Base-by-base conservation (phyloP, 2,113 vertebrate species). In the Hucho hucho region DNA sequence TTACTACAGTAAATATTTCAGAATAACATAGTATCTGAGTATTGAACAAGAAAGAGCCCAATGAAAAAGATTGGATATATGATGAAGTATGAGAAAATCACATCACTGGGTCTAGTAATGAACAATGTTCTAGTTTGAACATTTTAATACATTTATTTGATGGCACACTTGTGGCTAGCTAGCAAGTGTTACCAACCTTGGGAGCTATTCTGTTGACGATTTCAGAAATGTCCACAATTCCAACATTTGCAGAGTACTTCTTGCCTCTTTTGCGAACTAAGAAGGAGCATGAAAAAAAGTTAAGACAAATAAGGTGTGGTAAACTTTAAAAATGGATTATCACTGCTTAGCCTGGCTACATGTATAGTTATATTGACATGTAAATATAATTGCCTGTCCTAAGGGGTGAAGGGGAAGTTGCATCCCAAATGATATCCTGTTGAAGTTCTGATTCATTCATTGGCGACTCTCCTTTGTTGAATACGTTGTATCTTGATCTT, bases 171-270 rank as follows among this genome's bases (percentile, higher is more conserved):
- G 32, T 37, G 32, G 32, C 32, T 37, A 49, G 11, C 11, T 49
- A 49, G 47, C 47, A 3, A 16, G 47, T 53, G 16, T 53, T 18
- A 53, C 66, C 87, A 93, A 99, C 97, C 96, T 96, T 93, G 29
- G 97, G 97, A 83, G 97, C 97, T 71, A 99, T 99, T 28, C 96
- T 92, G 87, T 90, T 96, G 72, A 97, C 97, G 63, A 98, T 95
- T 75, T 98, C 96, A 0, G 96, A 95, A 86, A 99, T 97, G 81
- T 95, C 92, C 79, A 95, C 95, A 0, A 63, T 53, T 0, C 86
- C 85, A 14, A 83, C 76, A 6, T 66, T 83, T 26, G 74, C 29
- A 0, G 80, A 56, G 25, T 68, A 75, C 24, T 89, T 94, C 81
- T 63, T 91, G 18, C 88, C 93, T 84, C 49, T 18, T 53, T 87